phyloP scores from a whole-genome alignment of 1,140 invertebrate species.

The Anagrus nilaparvatae region DNA sequence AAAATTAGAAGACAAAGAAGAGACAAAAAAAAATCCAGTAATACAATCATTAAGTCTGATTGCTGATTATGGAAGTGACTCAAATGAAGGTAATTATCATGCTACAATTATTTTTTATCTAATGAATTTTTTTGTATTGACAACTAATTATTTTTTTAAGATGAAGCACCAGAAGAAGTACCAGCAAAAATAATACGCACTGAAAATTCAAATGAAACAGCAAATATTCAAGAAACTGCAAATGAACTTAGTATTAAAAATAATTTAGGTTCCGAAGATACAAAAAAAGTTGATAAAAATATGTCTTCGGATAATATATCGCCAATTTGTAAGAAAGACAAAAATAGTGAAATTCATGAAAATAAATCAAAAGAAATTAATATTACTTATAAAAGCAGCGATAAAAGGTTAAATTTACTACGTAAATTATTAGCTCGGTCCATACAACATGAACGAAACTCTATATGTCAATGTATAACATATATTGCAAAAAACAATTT shows the following conservation, averaged over 20 bases:
- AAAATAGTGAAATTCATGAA: slow-evolving; percentile 4
- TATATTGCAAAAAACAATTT: slow-evolving; percentile 62
- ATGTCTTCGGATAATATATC: no score
- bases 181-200: slow-evolving; percentile 28
- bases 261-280: neutral
- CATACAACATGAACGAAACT: slow-evolving; percentile 58
- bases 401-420: slow-evolving; percentile 25
- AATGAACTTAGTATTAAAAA: neutral
- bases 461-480: slow-evolving; percentile 62
- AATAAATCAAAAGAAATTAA: slow-evolving; percentile 10
- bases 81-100: slow-evolving; percentile 24
- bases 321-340: no score
- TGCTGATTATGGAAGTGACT: slow-evolving; percentile 29
- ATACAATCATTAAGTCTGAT: slow-evolving; percentile 23
- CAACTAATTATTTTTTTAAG: slow-evolving; percentile 20
- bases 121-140: slow-evolving; percentile 7
- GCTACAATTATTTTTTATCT: slow-evolving; percentile 1
- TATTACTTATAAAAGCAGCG: neutral
- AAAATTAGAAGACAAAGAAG: slow-evolving; percentile 2
- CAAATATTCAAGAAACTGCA: neutral
- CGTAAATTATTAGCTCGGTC: slow-evolving; percentile 29
- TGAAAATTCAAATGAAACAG: slow-evolving; percentile 4
- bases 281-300: slow-evolving; percentile 6
- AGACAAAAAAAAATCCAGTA: neutral
- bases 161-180: slow-evolving; percentile 30